A percentile compares a stretch with the other conserved stretches of the same genome.
Evolutionary conservation across 2,797 vertebrate genomes (phyloP).

Genomic region (Salmo trutta): DNA sequence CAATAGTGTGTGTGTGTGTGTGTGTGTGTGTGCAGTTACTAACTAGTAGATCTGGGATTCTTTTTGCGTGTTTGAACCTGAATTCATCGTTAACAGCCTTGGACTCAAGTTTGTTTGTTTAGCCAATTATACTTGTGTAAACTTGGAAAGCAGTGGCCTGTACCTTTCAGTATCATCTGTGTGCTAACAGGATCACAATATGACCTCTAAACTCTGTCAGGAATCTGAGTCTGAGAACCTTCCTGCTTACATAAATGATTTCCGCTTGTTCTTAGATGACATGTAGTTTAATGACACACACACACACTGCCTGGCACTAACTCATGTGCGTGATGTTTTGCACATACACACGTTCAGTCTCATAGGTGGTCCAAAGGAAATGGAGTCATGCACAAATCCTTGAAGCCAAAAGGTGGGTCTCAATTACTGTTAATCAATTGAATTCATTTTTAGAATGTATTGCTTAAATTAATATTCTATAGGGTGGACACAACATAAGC

Average conservation of each 20-base stretch:
- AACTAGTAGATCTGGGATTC: too few relatives aligned
- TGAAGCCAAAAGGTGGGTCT: background rate
- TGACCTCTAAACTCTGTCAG: constrained; percentile 19
- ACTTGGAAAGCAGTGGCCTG: constrained; percentile 13
- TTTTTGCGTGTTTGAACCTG: constrained; percentile 6
- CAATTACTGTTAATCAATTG: background rate
- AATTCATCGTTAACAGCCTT: constrained; percentile 15
- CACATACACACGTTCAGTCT: background rate
- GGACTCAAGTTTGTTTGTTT: background rate
- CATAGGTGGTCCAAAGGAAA: background rate
- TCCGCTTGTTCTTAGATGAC: constrained; percentile 31
- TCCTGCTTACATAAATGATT: constrained; percentile 33
- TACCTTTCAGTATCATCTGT: constrained; percentile 30
- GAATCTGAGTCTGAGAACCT: constrained; percentile 47
- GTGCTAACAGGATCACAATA: constrained; percentile 37
- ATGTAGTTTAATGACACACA: background rate
- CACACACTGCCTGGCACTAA: background rate
- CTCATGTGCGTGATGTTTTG: constrained; percentile 6
- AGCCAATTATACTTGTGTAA: background rate
- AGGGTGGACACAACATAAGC: background rate
- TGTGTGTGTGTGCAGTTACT: background rate
- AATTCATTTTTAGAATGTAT: background rate
- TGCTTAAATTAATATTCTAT: background rate
- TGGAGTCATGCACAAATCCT: background rate
- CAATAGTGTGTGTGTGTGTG: background rate